Conservation (phyloP, 37 sponge, comb jelly and placozoan genomes). For the Bolinopsis microptera region DNA sequence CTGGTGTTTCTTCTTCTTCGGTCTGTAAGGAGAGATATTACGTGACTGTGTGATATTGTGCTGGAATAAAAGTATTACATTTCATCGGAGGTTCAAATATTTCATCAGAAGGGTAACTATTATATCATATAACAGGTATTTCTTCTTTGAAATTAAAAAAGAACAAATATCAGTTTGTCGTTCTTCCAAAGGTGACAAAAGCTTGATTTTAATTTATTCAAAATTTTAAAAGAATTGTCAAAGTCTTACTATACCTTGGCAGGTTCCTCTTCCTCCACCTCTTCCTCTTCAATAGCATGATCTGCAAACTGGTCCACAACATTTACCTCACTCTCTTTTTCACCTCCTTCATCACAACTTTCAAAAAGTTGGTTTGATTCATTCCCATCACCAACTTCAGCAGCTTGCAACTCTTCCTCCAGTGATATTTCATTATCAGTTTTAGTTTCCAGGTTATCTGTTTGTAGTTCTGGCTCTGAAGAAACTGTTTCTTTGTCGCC, state of each 20-base stretch:
- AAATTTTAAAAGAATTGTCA: no score
- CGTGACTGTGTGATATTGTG: no score
- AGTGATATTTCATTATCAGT: background rate
- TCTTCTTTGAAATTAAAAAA: no score
- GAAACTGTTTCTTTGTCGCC: background rate
- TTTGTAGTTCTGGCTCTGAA: background rate
- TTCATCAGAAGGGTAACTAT: no score
- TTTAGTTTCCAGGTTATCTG: background rate
- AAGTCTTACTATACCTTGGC: background rate
- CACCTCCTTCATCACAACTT: conserved; percentile 18
- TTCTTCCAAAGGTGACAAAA: no score
- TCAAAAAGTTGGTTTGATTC: background rate
- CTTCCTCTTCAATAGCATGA: background rate
- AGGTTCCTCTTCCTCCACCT: background rate
- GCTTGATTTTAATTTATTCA: no score
- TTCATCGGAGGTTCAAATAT: no score
- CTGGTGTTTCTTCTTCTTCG: background rate
- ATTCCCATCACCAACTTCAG: background rate
- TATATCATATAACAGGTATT: no score
- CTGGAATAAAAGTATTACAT: no score
- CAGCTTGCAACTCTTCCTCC: background rate
- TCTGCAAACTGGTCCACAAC: background rate
- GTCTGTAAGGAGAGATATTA: no score
- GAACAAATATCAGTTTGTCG: no score
- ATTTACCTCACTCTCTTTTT: background rate